Conservation (phyloP, 2,113 vertebrate species). For the Semnornis frantzii region DNA sequence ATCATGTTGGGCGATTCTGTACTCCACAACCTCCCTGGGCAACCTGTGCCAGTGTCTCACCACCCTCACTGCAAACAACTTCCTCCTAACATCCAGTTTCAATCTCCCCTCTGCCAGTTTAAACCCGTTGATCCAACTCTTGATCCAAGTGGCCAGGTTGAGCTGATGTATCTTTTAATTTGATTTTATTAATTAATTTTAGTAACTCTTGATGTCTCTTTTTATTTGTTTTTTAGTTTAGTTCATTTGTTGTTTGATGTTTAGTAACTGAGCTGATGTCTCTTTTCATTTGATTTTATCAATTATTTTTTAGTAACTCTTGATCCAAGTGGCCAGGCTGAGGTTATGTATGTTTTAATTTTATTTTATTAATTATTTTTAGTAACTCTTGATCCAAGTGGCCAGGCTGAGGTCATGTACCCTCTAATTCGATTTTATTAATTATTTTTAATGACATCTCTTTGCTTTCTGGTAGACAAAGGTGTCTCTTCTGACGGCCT, state of each 20-base stretch:
- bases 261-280: too few species aligned
- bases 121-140: neutral
- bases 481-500: neutral
- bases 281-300: too few species aligned
- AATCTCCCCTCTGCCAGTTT: too few species aligned
- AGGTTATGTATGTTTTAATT: neutral
- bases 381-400: fast-evolving
- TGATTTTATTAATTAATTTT: constrained; percentile 1
- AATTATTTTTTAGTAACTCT: neutral
- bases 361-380: too few species aligned
- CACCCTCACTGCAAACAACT: too few species aligned
- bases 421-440: neutral
- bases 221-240: too few species aligned
- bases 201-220: too few species aligned
- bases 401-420: neutral
- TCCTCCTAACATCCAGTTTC: too few species aligned
- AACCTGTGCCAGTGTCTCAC: too few species aligned
- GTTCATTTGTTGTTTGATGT: too few species aligned
- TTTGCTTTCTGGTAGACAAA: neutral
- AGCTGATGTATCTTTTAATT: neutral
- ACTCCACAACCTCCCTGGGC: too few species aligned
- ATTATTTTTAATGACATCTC: neutral
- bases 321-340: neutral
- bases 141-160: fast-evolving
- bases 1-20: too few species aligned